These are phyloP conservation scores for Dryomyza anilis DNA, from an alignment of 2,888 invertebrate genomes.

Conservation along the genomic window DNA sequence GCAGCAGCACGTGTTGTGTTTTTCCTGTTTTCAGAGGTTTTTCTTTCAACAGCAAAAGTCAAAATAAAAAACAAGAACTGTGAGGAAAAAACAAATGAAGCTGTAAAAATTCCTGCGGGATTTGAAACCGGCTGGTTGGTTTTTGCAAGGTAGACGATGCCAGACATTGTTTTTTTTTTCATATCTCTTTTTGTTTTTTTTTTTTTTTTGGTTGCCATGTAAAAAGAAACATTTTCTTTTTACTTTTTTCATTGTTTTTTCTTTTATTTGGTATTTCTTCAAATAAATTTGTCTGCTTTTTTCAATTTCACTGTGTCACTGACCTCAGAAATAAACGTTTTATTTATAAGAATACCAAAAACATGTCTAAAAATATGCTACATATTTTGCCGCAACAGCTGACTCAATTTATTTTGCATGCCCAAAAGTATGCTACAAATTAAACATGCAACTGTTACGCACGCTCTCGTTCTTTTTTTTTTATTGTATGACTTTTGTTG, in stretches of 20 bases:
- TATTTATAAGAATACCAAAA: no score
- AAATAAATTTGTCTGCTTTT: no score
- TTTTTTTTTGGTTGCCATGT: background rate
- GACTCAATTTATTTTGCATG: background rate
- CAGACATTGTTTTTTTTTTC: background rate
- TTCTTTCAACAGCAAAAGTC: background rate
- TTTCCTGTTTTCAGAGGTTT: background rate
- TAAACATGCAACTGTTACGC: background rate
- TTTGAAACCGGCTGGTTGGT: no score
- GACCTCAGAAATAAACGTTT: no score
- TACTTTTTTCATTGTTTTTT: no score
- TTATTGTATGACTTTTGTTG: background rate
- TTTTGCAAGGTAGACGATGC: background rate
- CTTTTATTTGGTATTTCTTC: constrained; percentile 8
- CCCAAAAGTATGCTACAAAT: background rate
- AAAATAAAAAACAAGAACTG: background rate
- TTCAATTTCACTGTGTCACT: no score
- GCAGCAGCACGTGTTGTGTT: background rate
- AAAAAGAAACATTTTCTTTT: background rate
- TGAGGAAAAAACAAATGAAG: background rate
- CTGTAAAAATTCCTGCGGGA: background rate
- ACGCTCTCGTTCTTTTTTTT: constrained; percentile 3
- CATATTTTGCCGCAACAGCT: background rate
- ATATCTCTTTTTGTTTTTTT: background rate
- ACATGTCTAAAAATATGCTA: no score